These are phyloP conservation scores for Gymnothorax reevesii DNA, from an alignment of 2,797 vertebrate species.

Conservation along the genomic window DNA sequence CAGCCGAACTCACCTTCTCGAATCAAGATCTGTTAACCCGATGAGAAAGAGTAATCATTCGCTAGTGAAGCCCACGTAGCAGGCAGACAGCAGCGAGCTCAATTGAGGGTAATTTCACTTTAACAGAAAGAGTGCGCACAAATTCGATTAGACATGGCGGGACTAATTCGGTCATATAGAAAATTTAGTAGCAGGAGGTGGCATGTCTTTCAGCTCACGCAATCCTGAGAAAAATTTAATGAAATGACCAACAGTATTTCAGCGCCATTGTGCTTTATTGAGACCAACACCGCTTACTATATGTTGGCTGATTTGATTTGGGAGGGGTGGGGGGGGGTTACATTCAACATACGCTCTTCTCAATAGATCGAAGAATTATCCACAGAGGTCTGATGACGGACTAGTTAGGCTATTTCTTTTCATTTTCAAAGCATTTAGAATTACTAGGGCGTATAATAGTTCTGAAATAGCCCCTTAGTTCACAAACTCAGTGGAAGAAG, in stretches of 20 bases:
- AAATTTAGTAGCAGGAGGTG: not conserved
- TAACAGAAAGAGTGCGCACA: not conserved
- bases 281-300: not conserved
- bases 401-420: too few relatives aligned
- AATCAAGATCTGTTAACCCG: not conserved
- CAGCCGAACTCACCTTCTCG: not conserved
- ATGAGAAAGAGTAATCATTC: not conserved
- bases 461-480: too few relatives aligned
- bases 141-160: not conserved
- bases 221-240: not conserved
- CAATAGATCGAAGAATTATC: too few relatives aligned
- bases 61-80: not conserved
- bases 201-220: not conserved
- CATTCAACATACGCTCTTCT: too few relatives aligned
- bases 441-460: too few relatives aligned
- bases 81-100: not conserved
- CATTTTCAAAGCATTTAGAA: too few relatives aligned
- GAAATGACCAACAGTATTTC: conserved; percentile 1
- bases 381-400: too few relatives aligned
- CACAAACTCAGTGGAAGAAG: too few relatives aligned
- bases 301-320: not conserved
- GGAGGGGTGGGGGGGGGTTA: too few relatives aligned
- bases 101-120: not conserved
- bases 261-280: not conserved
- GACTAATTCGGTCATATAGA: not conserved